Evolutionary conservation across 2,113 vertebrate genomes (phyloP), one percentile per base, ranked within the genome.

Genomic region (Menura novaehollandiae): DNA sequence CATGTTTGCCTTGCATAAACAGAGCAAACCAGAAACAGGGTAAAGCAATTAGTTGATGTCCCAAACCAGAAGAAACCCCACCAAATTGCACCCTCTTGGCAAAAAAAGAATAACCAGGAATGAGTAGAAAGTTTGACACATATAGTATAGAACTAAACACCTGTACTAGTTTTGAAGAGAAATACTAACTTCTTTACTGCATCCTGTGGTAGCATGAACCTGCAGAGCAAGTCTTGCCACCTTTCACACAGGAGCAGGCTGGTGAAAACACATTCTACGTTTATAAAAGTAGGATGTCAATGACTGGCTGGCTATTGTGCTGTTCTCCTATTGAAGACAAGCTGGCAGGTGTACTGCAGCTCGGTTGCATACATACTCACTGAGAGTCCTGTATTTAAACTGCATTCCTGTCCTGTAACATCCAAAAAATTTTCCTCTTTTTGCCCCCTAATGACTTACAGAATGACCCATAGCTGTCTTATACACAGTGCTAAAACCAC

Each of bases 221-320:
- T 66, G 32, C n/a, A 84, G 39, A 68, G 21, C 37, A 72, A 60
- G 33, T 52, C 41, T 59, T 51, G 11, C 21, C 21, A 46, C 33
- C 18, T 71, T 39, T 71, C 41, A 39, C 35, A 46, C 9, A 53
- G 41, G 14, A n/a, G 9, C 27, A 63, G 55, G 13, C 49, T 44
- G 43, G 12, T 89, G 37, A 67, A 37, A 84, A 53, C 43, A 67
- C 15, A 15, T 22, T 22, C 9, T 62, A 9, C 0, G 0, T 19
- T 63, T 41, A 30, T 33, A 77, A 73, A 77, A 59, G 6, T 24
- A 33, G 30, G 28, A 33, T 44, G 11, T 33, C 10, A 9, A 14
- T 47, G 22, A 74, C 51, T 69, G 35, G 10, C 9, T 11, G 3
- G 30, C n/a, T 74, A 3, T 14, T 3, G 0, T 6, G 3, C 13